Percentiles rank a stretch among this genome's conserved stretches.
These are phyloP conservation scores for Aspidiotus destructor DNA, from an alignment of 2,888 invertebrate genomes.

Conservation along the genomic window DNA sequence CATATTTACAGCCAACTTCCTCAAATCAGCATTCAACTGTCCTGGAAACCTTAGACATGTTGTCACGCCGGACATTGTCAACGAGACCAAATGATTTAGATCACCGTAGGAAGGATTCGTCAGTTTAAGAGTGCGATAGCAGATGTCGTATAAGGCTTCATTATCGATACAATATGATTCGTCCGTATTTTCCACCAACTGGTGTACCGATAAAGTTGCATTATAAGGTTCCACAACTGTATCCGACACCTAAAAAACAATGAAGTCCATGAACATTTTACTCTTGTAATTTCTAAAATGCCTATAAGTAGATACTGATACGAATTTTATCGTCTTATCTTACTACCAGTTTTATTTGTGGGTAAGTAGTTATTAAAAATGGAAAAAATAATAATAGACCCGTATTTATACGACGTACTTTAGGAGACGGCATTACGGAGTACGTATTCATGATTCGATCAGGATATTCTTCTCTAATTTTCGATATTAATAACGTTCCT, in stretches of 20 bases:
- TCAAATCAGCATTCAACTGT: slow-evolving; percentile 53
- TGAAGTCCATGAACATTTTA: neutral
- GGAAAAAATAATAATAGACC: neutral
- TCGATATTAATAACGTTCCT: slow-evolving; percentile 77
- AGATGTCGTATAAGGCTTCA: slow-evolving; percentile 56
- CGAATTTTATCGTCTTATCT: neutral
- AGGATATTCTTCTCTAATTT: slow-evolving; percentile 80
- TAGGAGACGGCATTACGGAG: slow-evolving; percentile 73
- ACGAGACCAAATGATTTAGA: slow-evolving; percentile 54
- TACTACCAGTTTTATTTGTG: neutral
- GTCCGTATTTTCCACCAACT: slow-evolving; percentile 55
- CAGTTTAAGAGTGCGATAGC: slow-evolving; percentile 54
- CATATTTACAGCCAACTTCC: slow-evolving; percentile 53
- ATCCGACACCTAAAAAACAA: slow-evolving; percentile 46
- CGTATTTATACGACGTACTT: slow-evolving; percentile 45
- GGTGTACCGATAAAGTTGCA: slow-evolving; percentile 53
- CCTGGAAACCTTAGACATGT: slow-evolving; percentile 52
- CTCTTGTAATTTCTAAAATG: neutral
- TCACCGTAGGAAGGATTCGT: slow-evolving; percentile 59
- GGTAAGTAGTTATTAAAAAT: neutral
- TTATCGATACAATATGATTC: slow-evolving; percentile 56
- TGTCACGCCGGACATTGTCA: slow-evolving; percentile 47
- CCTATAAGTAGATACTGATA: neutral
- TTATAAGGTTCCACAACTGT: slow-evolving; percentile 57
- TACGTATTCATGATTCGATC: slow-evolving; percentile 80